phyloP scores from a whole-genome alignment of 2,113 vertebrate genomes.

The Cynopterus brachyotis region DNA sequence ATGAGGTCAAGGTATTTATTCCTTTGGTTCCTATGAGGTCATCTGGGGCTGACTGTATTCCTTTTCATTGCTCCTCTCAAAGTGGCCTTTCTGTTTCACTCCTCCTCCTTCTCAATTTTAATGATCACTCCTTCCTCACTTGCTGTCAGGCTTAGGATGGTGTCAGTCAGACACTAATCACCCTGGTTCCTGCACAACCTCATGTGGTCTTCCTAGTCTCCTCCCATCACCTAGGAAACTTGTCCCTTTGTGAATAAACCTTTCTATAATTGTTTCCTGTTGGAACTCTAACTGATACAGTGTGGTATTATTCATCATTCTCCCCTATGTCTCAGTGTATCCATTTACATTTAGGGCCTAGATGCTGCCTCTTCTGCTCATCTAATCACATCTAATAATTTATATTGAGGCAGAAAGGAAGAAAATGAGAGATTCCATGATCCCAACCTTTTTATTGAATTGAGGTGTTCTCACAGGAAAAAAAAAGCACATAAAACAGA shows the following conservation, averaged over 20 bases:
- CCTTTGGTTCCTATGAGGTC: not conserved
- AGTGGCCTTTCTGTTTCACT: no score
- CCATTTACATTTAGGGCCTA: not conserved
- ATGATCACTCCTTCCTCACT: not conserved
- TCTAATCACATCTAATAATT: not conserved
- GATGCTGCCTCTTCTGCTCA: not conserved
- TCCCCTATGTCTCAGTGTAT: not conserved
- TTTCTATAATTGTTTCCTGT: not conserved
- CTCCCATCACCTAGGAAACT: not conserved
- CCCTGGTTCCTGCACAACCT: not conserved
- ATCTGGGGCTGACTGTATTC: not conserved
- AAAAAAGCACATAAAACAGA: not conserved
- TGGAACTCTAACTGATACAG: not conserved
- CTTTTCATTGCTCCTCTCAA: not conserved
- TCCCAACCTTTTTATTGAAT: not conserved
- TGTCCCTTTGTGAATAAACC: not conserved
- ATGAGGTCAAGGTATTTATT: not conserved
- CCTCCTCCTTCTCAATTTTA: not conserved
- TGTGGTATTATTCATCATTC: not conserved
- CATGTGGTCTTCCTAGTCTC: not conserved
- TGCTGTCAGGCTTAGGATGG: not conserved
- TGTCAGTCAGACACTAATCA: not conserved
- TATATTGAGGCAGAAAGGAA: not conserved
- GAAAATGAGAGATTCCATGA: not conserved
- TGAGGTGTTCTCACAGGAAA: not conserved